Conservation (phyloP, 1,140 invertebrate genomes). For the Hyles vespertilio region DNA sequence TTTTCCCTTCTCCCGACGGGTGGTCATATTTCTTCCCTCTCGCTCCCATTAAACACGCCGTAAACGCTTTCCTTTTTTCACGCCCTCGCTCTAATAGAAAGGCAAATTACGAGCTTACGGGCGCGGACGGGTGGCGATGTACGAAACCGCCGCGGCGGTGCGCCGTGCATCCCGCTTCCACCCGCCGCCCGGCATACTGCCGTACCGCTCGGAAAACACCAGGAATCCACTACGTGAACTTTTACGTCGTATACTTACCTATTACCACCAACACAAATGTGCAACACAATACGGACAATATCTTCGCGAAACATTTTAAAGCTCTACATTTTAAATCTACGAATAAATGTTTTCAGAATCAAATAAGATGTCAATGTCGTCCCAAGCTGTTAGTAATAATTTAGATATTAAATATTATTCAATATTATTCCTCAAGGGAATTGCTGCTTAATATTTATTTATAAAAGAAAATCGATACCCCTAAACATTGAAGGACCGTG, state of each 20-base stretch:
- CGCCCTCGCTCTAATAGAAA: slow-evolving; percentile 75
- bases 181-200: slow-evolving; percentile 39
- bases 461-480: neutral
- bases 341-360: too few species aligned
- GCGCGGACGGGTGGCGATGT: slow-evolving; percentile 73
- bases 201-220: slow-evolving; percentile 44
- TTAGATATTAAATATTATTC: too few species aligned
- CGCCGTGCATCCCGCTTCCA: slow-evolving; percentile 49
- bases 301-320: too few species aligned
- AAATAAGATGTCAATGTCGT: too few species aligned
- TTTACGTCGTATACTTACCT: slow-evolving; percentile 64
- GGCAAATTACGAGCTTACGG: slow-evolving; percentile 75
- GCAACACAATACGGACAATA: slow-evolving; percentile 9
- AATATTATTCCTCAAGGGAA: too few species aligned
- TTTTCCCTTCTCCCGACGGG: slow-evolving; percentile 70
- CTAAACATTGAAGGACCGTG: neutral
- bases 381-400: too few species aligned
- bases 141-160: slow-evolving; percentile 61
- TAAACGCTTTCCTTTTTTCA: slow-evolving; percentile 76
- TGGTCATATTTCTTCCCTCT: slow-evolving; percentile 74
- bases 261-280: slow-evolving; percentile 24
- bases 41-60: slow-evolving; percentile 73
- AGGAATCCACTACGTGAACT: slow-evolving; percentile 66
- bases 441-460: too few species aligned
- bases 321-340: too few species aligned